These are phyloP conservation scores for Pseudachorutes palmiensis DNA, from an alignment of 1,140 invertebrate species.

Conservation along the genomic window DNA sequence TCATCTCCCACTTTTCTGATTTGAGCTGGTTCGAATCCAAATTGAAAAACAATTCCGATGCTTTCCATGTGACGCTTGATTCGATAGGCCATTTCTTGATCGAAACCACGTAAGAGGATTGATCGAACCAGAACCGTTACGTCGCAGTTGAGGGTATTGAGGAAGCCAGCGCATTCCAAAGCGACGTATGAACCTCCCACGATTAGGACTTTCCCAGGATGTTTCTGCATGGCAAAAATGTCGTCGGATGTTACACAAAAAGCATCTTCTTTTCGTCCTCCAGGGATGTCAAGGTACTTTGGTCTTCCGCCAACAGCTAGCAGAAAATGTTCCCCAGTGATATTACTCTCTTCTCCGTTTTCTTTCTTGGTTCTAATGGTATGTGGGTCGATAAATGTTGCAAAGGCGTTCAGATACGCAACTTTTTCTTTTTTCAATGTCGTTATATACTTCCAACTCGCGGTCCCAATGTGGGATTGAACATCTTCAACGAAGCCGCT, in stretches of 20 bases:
- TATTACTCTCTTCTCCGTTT: conserved; percentile 55
- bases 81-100: conserved; percentile 88
- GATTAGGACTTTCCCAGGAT: conserved; percentile 58
- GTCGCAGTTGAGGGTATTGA: conserved; percentile 52
- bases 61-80: conserved; percentile 73
- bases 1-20: conserved; percentile 62
- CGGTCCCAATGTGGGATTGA: conserved; percentile 52
- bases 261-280: conserved; percentile 47
- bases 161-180: conserved; percentile 61
- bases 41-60: conserved; percentile 73
- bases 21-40: conserved; percentile 64
- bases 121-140: conserved; percentile 66
- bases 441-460: conserved; percentile 56
- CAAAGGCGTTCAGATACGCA: conserved; percentile 58
- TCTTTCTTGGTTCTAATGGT: conserved; percentile 41
- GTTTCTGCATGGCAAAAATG: conserved; percentile 54
- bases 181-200: conserved; percentile 61
- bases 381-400: conserved; percentile 51
- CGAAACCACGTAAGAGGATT: conserved; percentile 89
- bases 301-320: conserved; percentile 48
- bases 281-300: conserved; percentile 53
- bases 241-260: conserved; percentile 61
- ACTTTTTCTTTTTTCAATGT: conserved; percentile 51
- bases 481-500: conserved; percentile 39
- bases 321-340: conserved; percentile 53